A percentile compares a stretch with the other conserved stretches of the same genome.
These are phyloP conservation scores for Strix aluco DNA, from an alignment of 2,113 vertebrate species.

Conservation along the genomic window DNA sequence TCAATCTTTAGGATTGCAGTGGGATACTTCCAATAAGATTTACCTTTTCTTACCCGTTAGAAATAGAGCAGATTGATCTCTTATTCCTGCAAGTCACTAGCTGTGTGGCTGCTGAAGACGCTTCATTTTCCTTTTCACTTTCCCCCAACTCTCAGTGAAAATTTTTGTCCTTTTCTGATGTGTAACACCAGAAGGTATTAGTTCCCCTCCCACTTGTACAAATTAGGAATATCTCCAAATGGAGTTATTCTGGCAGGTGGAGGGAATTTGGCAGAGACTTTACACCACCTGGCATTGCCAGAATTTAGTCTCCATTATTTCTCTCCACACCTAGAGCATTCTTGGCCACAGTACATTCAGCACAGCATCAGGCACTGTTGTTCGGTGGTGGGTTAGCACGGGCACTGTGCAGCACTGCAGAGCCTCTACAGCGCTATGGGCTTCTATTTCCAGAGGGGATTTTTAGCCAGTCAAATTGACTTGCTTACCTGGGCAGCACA, in stretches of 20 bases:
- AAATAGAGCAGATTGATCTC: not conserved
- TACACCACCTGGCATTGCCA: not conserved
- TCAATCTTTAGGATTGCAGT: not conserved
- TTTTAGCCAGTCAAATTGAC: not conserved
- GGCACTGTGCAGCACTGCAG: not conserved
- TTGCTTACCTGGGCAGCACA: not conserved
- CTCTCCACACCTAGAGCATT: not conserved
- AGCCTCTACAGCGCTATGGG: not conserved
- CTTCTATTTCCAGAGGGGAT: not conserved
- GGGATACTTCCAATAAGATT: not conserved
- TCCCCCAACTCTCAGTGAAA: not conserved
- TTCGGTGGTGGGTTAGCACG: not conserved
- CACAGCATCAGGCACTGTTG: rapidly evolving
- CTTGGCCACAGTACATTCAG: not conserved
- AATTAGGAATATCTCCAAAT: not conserved
- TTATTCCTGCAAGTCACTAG: not conserved
- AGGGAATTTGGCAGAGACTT: not conserved
- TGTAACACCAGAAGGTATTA: not conserved
- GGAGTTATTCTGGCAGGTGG: not conserved
- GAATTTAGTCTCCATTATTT: not conserved
- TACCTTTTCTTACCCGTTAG: not conserved
- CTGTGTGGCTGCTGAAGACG: not conserved
- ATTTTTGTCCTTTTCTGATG: not conserved
- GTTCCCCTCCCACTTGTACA: not conserved
- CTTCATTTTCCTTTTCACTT: not conserved